Conservation (phyloP, 2,797 vertebrate genomes). For the Florisuga fusca region DNA sequence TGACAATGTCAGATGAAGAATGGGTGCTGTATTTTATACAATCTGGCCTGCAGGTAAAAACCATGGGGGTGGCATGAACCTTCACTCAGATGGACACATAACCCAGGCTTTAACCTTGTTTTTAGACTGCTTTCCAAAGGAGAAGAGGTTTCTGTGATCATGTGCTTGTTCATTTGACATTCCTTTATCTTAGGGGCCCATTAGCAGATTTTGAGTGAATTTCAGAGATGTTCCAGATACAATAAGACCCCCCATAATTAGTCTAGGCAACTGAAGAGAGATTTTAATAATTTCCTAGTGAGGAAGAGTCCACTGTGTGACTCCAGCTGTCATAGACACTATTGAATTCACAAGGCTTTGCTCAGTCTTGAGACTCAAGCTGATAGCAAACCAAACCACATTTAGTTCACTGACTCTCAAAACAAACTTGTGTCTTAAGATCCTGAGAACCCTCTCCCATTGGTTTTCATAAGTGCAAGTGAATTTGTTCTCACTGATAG, state of each 20-base stretch:
- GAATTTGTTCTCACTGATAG: neutral
- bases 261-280: neutral
- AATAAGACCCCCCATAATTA: neutral
- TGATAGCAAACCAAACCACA: neutral
- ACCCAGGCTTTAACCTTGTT: neutral
- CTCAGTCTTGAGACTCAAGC: neutral
- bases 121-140: neutral
- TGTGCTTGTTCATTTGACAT: neutral
- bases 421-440: neutral
- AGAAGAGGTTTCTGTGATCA: neutral
- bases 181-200: neutral
- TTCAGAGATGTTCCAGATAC: neutral
- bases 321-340: accelerated
- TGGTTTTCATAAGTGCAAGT: accelerated
- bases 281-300: neutral
- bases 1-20: neutral
- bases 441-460: neutral
- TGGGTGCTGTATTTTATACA: neutral
- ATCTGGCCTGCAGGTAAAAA: neutral
- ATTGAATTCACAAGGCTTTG: neutral
- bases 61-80: neutral
- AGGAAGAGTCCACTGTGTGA: neutral
- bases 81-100: neutral
- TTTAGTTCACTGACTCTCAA: neutral
- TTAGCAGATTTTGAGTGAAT: neutral